These are phyloP conservation scores for Pseudococcus longispinus DNA, from an alignment of 2,888 invertebrate genomes.

Conservation along the genomic window DNA sequence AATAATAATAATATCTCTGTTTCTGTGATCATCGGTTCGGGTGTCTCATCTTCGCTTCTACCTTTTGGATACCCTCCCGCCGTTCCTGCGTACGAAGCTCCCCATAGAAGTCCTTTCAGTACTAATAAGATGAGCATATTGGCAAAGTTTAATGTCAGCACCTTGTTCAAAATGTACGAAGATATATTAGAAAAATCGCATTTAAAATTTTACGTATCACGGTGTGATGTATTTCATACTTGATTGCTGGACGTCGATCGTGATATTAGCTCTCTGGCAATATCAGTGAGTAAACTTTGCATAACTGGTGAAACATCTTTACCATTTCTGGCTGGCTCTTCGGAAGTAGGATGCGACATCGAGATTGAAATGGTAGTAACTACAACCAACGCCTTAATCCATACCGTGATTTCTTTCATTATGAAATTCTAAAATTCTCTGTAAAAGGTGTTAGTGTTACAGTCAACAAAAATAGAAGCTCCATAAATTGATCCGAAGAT, in stretches of 20 bases:
- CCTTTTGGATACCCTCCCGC: constrained; percentile 67
- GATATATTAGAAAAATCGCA: constrained; percentile 53
- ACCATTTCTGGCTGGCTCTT: background rate
- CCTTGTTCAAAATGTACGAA: constrained; percentile 65
- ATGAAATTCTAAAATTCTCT: background rate
- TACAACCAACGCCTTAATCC: constrained; percentile 2
- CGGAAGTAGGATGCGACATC: background rate
- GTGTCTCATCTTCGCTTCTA: constrained; percentile 63
- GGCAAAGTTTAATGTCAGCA: constrained; percentile 81
- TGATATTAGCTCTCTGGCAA: constrained; percentile 45
- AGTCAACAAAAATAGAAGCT: background rate
- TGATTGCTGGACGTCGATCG: constrained; percentile 43
- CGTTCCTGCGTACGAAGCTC: constrained; percentile 78
- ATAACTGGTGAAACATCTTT: constrained; percentile 46
- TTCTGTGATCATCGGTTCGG: constrained; percentile 66
- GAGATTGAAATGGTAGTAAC: background rate
- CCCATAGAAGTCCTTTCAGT: constrained; percentile 81
- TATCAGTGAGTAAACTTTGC: constrained; percentile 47
- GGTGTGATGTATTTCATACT: background rate
- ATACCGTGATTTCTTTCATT: constrained; percentile 25
- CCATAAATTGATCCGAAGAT: background rate
- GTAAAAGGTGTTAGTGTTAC: background rate
- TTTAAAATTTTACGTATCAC: background rate
- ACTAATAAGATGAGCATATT: constrained; percentile 81
- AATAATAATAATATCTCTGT: constrained; percentile 76